Percentiles rank a stretch among this genome's conserved stretches.
Evolutionary conservation across 2,797 vertebrate genomes (phyloP).

Genomic region (Chelon labrosus): DNA sequence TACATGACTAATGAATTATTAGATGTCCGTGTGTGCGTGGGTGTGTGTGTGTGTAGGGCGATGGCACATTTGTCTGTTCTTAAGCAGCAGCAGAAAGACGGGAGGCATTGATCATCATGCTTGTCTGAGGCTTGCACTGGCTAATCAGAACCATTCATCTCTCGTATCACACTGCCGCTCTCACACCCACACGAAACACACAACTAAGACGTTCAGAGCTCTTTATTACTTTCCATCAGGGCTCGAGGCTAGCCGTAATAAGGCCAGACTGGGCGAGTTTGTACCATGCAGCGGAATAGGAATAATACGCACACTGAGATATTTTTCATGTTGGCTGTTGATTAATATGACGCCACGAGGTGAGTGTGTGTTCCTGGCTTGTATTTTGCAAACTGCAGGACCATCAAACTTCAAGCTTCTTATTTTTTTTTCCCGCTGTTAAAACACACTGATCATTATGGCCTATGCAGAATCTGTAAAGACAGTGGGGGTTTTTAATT

Average conservation of each 20-base stretch:
- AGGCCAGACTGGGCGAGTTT: constrained; percentile 49
- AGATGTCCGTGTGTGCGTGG: constrained; percentile 11
- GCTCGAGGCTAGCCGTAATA: constrained; percentile 54
- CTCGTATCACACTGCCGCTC: constrained; percentile 12
- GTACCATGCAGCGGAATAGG: constrained; percentile 26
- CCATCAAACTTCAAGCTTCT: constrained; percentile 9
- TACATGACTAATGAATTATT: neutral
- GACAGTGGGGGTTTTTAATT: constrained; percentile 18
- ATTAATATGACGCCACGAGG: constrained; percentile 62
- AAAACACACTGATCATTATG: too few species aligned
- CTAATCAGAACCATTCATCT: constrained; percentile 74
- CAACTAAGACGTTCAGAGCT: constrained; percentile 49
- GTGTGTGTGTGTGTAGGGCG: constrained; percentile 10
- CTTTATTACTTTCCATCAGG: constrained; percentile 70
- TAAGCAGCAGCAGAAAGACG: constrained; percentile 36
- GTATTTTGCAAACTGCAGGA: constrained; percentile 15
- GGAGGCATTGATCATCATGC: constrained; percentile 64
- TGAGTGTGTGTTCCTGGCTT: constrained; percentile 3
- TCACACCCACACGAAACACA: constrained; percentile 19
- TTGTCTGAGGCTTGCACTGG: constrained; percentile 58
- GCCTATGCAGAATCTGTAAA: constrained; percentile 1
- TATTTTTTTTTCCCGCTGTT: too few species aligned
- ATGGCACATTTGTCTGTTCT: constrained; percentile 33
- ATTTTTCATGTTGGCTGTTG: constrained; percentile 48
- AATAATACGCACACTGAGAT: constrained; percentile 35